Evolutionary conservation across 2,113 vertebrate species (phyloP).

Genomic region (Takifugu bimaculatus): DNA sequence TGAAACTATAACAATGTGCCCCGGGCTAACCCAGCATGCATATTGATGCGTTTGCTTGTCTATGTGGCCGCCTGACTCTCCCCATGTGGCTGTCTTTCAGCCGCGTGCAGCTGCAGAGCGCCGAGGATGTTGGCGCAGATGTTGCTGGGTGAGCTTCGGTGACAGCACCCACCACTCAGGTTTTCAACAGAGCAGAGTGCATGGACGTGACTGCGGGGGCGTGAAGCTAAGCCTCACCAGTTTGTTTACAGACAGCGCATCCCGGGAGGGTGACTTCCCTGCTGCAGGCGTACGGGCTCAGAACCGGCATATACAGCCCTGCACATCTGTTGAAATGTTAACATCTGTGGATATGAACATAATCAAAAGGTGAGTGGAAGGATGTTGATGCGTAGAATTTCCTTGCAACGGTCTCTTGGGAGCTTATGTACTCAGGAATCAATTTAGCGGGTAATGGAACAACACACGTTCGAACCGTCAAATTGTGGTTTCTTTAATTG

Average conservation of each 20-base stretch:
- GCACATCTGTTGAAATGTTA: conserved; percentile 24
- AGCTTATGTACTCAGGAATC: no score
- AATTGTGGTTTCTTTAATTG: neutral
- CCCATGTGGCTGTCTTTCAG: conserved; percentile 17
- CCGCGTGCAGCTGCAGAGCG: conserved; percentile 11
- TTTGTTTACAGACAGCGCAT: conserved; percentile 54
- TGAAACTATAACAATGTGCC: neutral
- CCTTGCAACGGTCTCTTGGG: no score
- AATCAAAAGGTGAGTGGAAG: conserved; percentile 10
- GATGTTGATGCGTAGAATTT: neutral
- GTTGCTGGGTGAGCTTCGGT: conserved; percentile 39
- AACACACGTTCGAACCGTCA: neutral
- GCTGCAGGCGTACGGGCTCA: conserved; percentile 11
- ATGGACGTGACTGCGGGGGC: conserved; percentile 45
- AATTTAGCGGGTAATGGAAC: neutral
- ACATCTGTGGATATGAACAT: conserved; percentile 27
- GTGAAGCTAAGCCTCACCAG: conserved; percentile 57
- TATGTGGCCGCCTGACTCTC: neutral
- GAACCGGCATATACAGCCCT: neutral
- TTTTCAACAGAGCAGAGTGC: conserved; percentile 45
- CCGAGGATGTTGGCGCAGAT: conserved; percentile 35
- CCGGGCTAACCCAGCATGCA: neutral
- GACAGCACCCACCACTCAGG: conserved; percentile 53
- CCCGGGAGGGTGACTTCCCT: conserved; percentile 39
- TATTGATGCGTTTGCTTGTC: neutral